Percentiles rank a stretch among this genome's conserved stretches.
phyloP scores from a whole-genome alignment of 2,113 vertebrate genomes.

The Neoarius graeffei region DNA sequence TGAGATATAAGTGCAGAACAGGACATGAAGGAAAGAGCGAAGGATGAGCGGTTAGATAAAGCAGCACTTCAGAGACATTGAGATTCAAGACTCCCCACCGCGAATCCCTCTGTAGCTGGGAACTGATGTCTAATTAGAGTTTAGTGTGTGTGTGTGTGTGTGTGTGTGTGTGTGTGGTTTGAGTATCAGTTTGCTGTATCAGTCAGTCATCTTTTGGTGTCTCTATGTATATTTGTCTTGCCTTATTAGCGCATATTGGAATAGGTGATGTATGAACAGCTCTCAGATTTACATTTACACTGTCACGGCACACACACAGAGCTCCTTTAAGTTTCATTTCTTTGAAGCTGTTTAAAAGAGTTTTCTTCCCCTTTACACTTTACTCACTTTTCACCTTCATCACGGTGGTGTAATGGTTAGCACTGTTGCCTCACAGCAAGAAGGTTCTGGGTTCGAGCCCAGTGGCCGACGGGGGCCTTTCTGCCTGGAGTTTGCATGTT shows the following conservation, averaged over 20 bases:
- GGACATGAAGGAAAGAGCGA: constrained; percentile 21
- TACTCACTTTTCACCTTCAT: not conserved
- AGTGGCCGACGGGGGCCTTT: no score
- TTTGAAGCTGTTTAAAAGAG: constrained; percentile 3
- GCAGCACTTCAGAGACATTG: constrained; percentile 25
- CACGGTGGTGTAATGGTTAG: no score
- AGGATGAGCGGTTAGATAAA: constrained; percentile 24
- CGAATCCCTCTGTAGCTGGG: constrained; percentile 15
- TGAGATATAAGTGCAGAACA: constrained; percentile 30
- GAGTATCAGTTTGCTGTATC: constrained; percentile 13
- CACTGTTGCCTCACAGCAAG: no score
- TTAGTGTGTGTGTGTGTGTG: constrained; percentile 15
- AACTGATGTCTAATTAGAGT: constrained; percentile 36
- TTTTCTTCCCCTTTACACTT: not conserved
- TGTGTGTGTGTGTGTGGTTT: not conserved
- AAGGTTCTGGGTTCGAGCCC: no score
- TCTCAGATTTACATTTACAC: constrained; percentile 54
- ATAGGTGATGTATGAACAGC: constrained; percentile 55
- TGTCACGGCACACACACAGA: constrained; percentile 22
- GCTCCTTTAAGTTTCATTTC: constrained; percentile 19
- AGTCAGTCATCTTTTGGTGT: constrained; percentile 15
- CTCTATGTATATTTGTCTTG: constrained; percentile 52
- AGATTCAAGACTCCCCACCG: constrained; percentile 6
- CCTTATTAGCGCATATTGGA: constrained; percentile 54
- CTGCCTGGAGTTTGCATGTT: no score